phyloP scores from a whole-genome alignment of 2,113 vertebrate species.

The Austrofundulus limnaeus region DNA sequence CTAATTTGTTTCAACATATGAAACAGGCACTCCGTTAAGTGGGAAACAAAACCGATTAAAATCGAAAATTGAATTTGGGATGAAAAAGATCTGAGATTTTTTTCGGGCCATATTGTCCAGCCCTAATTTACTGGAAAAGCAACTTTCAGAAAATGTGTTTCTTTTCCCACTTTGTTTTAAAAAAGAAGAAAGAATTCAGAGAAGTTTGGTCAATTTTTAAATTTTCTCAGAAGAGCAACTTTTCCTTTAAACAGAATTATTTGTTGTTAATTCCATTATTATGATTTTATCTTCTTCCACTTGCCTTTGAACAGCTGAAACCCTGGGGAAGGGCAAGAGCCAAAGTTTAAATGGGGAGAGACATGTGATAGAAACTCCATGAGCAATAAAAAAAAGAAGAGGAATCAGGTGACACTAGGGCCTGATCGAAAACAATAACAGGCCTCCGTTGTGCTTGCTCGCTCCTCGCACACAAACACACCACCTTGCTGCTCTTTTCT shows the following conservation, averaged over 20 bases:
- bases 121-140: no score
- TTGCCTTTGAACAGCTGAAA: conserved; percentile 49
- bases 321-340: conserved; percentile 6
- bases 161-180: no score
- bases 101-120: no score
- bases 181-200: no score
- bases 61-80: no score
- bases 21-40: no score
- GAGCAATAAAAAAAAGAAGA: conserved; percentile 30
- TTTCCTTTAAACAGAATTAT: conserved; percentile 51
- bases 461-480: conserved; percentile 2
- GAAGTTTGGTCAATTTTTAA: background rate
- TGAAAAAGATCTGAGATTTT: no score
- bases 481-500: conserved; percentile 3
- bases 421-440: conserved; percentile 68
- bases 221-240: conserved; percentile 60
- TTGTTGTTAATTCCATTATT: conserved; percentile 69
- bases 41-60: no score
- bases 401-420: conserved; percentile 54
- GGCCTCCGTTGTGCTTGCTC: conserved; percentile 7
- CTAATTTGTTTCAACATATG: no score
- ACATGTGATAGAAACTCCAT: conserved; percentile 55
- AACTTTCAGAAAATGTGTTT: no score
- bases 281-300: conserved; percentile 51
- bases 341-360: conserved; percentile 25